Base-by-base conservation (phyloP, 2,113 vertebrate genomes). In the Bubo scandiacus region DNA sequence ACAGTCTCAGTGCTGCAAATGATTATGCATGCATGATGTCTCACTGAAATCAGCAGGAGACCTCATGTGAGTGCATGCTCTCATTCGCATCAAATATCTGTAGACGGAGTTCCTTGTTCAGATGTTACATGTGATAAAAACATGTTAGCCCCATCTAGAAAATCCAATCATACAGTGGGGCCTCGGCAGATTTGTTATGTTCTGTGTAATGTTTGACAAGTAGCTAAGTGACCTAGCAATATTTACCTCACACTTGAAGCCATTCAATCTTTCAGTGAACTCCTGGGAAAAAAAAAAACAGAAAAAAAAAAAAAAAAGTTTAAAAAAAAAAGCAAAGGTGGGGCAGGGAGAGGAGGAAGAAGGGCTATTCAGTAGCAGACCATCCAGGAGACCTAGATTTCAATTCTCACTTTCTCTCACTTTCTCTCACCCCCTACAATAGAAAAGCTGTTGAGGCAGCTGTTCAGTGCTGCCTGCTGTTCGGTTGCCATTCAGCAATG, bases 381-480 rank as follows among this genome's bases (percentile, higher is more conserved):
- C 17, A 62, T 88, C 45, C 55, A 54, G 54, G 38, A 83, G n/a
- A 57, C 11, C 22, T 73, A 16, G 0, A 4, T 91, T 94, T 94
- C 51, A 66, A 6, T 93, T 94, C 51, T 93, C 62, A 73, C 75
- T 88, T 90, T 93, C 62, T 94, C 51, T 93, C 62, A 73, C 75
- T 88, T 90, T 93, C 62, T 73, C 58, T 81, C 21, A 61, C 51
- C n/a, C 27, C 52, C 81, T 86, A 16, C 25, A 54, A 14, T 32
- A 23, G 34, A 43, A 94, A 95, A 94, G 71, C 67, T 88, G 78
- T 93, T 11, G 13, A 77, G 27, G 74, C 81, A 96, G 84, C 90
- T 94, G 66, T 66, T 96, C 67, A 30, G 29, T 26, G 55, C 43
- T 70, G 55, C 75, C 77, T 86, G 67, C 8, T 2, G 0, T 71